Evolutionary conservation across 2,797 vertebrate genomes (phyloP), one percentile per base, ranked within the genome.

Genomic region (Bucorvus abyssinicus): DNA sequence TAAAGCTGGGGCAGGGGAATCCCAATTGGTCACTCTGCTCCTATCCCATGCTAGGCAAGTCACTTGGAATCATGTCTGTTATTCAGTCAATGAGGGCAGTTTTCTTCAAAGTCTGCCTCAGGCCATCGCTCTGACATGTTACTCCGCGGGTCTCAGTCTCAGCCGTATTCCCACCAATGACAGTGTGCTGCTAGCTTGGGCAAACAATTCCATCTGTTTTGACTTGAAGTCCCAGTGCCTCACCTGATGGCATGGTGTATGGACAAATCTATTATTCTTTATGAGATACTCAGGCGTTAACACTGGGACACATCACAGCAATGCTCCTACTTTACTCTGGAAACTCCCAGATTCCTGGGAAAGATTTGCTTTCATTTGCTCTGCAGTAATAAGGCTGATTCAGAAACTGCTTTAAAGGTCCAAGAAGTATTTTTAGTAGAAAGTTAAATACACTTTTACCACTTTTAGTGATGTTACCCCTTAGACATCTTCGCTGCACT

Each of bases 171-270:
- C n/a, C 38, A 61, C 14, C 2, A 1, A 12, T 8, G 23, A 65
- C 18, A 60, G 11, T 6, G 22, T 42, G 49, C 42, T 53, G n/a
- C 47, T 23, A 69, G 22, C 15, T 34, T 26, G 23, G 38, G 21
- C 56, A 74, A 92, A 64, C 23, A 52, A 32, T 26, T 5, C 14
- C 14, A 5, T 11, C 32, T 40, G 20, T 13, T 26, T 26, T 17
- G 14, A 7, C 44, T 9, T 21, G 8, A 68, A 56, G 16, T 36
- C 64, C n/a, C 50, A 56, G 23, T 14, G 44, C 38, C n/a, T 55
- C 53, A 68, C 17, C 17, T 52, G 69, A 80, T 52, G 12, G 38
- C 30, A 30, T 0, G 0, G 12, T 10, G 3, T 69, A 80, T 1
- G 4, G 30, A 69, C 42, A 69, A 52, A 73, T 14, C n/a, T 1